Evolutionary conservation across 2,113 vertebrate genomes (phyloP).

Genomic region (Dromiciops gliroides): DNA sequence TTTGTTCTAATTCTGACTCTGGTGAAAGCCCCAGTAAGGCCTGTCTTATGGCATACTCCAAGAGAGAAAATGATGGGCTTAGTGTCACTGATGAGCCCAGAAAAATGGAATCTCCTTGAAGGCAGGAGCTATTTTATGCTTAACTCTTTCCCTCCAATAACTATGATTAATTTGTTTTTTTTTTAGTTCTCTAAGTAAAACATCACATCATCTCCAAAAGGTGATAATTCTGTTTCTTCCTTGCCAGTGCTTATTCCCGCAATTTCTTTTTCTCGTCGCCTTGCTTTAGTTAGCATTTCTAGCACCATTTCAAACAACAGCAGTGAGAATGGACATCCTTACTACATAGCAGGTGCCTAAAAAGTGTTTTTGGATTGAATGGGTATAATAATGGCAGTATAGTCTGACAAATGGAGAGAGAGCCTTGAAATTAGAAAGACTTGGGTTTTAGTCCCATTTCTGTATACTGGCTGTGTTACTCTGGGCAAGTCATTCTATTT

Average conservation of each 20-base stretch:
- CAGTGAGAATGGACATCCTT: background rate
- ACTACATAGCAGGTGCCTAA: background rate
- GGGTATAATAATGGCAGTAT: background rate
- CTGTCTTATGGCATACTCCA: conserved; percentile 23
- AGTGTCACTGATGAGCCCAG: background rate
- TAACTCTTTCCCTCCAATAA: background rate
- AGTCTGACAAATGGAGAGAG: background rate
- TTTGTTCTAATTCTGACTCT: background rate
- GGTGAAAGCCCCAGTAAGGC: background rate
- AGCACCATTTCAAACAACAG: background rate
- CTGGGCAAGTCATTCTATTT: background rate
- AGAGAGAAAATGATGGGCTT: background rate
- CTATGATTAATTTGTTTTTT: background rate
- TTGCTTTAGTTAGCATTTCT: background rate
- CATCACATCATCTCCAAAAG: background rate
- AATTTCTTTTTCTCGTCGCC: background rate
- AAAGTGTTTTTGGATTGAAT: background rate
- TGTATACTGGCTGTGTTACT: background rate
- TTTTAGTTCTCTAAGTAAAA: background rate
- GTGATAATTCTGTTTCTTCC: background rate
- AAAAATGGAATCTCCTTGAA: background rate
- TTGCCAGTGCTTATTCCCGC: background rate
- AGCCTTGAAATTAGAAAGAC: background rate
- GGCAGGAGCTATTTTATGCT: background rate
- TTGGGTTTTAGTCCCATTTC: background rate